Evolutionary conservation across 1,140 invertebrate species (phyloP).

Genomic region (Danaus melanippus): DNA sequence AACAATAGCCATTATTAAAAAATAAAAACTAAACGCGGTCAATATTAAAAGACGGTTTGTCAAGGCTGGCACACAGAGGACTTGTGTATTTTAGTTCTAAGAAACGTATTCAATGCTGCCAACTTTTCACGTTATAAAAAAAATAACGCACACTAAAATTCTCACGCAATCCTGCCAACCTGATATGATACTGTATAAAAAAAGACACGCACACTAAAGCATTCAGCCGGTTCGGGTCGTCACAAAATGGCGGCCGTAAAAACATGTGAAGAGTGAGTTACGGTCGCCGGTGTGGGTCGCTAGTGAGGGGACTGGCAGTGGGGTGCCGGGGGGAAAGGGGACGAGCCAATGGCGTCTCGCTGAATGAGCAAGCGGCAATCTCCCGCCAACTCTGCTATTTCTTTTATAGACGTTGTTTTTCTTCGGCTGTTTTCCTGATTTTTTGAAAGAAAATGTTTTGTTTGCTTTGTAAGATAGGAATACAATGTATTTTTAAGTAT

Average conservation of each 20-base stretch:
- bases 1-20: too few relatives aligned
- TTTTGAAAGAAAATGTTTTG: slow-evolving; percentile 66
- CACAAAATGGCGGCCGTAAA: slow-evolving; percentile 71
- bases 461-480: slow-evolving; percentile 58
- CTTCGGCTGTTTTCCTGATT: slow-evolving; percentile 66
- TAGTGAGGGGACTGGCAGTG: slow-evolving; percentile 16
- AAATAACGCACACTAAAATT: neutral
- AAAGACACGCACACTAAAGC: slow-evolving; percentile 48
- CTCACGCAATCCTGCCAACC: slow-evolving; percentile 18
- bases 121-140: too few relatives aligned
- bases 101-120: slow-evolving; percentile 10
- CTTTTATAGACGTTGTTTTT: slow-evolving; percentile 69
- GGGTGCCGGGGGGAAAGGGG: slow-evolving; percentile 25
- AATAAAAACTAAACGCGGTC: neutral
- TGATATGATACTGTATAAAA: slow-evolving; percentile 27
- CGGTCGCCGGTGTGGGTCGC: slow-evolving; percentile 37
- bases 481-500: slow-evolving; percentile 64
- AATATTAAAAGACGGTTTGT: slow-evolving; percentile 5
- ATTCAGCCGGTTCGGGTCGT: slow-evolving; percentile 36
- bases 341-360: slow-evolving; percentile 53
- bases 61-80: slow-evolving; percentile 13
- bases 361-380: slow-evolving; percentile 50
- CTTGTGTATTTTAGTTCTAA: slow-evolving; percentile 15
- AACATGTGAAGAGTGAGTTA: slow-evolving; percentile 72
- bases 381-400: slow-evolving; percentile 67